A percentile compares a stretch with the other conserved stretches of the same genome.
phyloP scores from a whole-genome alignment of 2,888 invertebrate genomes.

The Hylaea fasciaria region DNA sequence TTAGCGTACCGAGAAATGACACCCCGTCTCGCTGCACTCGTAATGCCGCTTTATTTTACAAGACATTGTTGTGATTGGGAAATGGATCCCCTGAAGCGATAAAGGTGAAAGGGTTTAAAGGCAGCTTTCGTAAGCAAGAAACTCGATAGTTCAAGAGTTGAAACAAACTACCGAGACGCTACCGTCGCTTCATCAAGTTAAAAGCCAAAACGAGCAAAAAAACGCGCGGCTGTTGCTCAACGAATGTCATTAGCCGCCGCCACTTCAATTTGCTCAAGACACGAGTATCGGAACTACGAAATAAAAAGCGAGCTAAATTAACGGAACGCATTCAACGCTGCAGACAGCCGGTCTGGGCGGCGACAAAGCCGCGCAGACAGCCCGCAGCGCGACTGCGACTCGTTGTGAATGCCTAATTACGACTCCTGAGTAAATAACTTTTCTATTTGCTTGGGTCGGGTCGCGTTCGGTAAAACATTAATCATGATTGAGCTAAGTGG shows the following conservation, averaged over 20 bases:
- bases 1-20: conserved; percentile 66
- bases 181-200: conserved; percentile 21
- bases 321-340: conserved; percentile 56
- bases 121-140: conserved; percentile 17
- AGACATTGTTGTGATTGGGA: conserved; percentile 36
- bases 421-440: conserved; percentile 80
- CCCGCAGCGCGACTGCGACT: conserved; percentile 75
- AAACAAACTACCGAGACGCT: conserved; percentile 14
- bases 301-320: conserved; percentile 58
- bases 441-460: conserved; percentile 81
- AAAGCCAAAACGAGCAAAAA: conserved; percentile 19
- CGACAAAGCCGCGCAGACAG: conserved; percentile 72
- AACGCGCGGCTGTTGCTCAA: conserved; percentile 16
- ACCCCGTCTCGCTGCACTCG: conserved; percentile 43
- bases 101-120: conserved; percentile 19
- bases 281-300: conserved; percentile 35
- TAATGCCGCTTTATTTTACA: conserved; percentile 36
- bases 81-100: conserved; percentile 24
- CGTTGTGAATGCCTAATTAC: conserved; percentile 84
- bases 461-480: conserved; percentile 83
- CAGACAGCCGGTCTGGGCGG: conserved; percentile 75
- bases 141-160: conserved; percentile 4
- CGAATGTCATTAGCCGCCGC: conserved; percentile 38
- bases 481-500: conserved; percentile 86
- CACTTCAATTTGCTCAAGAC: conserved; percentile 35